Conservation (phyloP, 2,113 vertebrate genomes). For the Myotis brandtii region DNA sequence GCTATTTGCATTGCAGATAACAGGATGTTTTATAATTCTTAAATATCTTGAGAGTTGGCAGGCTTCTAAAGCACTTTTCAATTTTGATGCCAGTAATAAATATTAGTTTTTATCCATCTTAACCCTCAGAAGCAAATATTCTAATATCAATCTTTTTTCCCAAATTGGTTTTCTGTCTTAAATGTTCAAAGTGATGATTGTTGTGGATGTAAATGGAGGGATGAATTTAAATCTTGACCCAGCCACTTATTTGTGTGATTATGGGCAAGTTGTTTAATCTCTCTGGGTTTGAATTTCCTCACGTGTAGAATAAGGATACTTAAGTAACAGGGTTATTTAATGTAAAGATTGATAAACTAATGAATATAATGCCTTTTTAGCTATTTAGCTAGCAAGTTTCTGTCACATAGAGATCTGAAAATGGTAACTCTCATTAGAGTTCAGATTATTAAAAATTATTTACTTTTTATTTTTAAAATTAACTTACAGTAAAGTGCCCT, state of each 20-base stretch:
- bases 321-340: neutral
- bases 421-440: neutral
- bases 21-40: slow-evolving; percentile 46
- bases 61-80: slow-evolving; percentile 33
- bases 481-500: neutral
- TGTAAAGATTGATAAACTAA: neutral
- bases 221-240: neutral
- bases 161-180: slow-evolving; percentile 16
- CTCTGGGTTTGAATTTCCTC: neutral
- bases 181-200: neutral
- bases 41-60: slow-evolving; percentile 22
- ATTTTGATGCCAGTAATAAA: slow-evolving; percentile 11
- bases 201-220: neutral
- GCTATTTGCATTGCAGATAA: slow-evolving; percentile 25
- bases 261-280: neutral
- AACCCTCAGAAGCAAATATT: slow-evolving; percentile 28
- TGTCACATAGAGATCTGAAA: slow-evolving; percentile 3
- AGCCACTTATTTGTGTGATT: neutral
- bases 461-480: slow-evolving; percentile 4
- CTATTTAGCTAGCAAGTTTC: neutral
- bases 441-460: neutral
- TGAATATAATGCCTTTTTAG: neutral
- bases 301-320: slow-evolving; percentile 5
- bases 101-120: slow-evolving; percentile 17
- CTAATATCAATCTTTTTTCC: neutral